These are phyloP conservation scores for Bubo blakistoni DNA, from an alignment of 2,113 vertebrate genomes.

Conservation along the genomic window DNA sequence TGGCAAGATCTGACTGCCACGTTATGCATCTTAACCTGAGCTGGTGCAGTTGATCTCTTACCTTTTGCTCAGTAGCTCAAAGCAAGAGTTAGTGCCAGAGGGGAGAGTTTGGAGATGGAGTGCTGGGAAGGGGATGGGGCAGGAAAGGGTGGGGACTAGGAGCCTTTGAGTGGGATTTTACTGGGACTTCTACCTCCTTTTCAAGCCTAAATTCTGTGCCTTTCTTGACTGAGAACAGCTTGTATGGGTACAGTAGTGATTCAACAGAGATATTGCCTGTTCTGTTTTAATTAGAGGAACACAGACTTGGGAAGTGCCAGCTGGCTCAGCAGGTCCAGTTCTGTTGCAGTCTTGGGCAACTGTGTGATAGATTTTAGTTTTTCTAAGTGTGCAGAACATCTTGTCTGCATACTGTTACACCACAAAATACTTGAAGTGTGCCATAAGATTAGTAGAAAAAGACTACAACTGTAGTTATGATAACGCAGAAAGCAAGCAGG, in stretches of 20 bases:
- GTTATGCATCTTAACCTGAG: not conserved
- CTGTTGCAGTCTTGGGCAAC: not conserved
- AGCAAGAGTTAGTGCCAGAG: not conserved
- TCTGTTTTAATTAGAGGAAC: not conserved
- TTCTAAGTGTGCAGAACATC: not conserved
- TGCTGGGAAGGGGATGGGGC: not conserved
- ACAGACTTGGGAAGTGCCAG: rapidly evolving
- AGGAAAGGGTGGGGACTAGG: not conserved
- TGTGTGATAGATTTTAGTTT: not conserved
- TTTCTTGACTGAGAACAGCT: not conserved
- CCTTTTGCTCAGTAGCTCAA: not conserved
- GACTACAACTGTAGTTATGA: not conserved
- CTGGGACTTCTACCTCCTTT: not conserved
- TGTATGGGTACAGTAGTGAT: not conserved
- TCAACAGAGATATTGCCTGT: not conserved
- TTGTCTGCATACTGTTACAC: not conserved
- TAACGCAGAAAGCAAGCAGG: not conserved
- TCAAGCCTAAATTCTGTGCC: not conserved
- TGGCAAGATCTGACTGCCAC: not conserved
- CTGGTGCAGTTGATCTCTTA: not conserved
- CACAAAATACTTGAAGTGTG: not conserved
- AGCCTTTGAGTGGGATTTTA: not conserved
- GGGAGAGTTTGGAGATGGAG: not conserved
- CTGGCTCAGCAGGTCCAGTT: not conserved
- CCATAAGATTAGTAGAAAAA: not conserved